These are phyloP conservation scores for Merodon equestris DNA, from an alignment of 2,888 invertebrate genomes.

Conservation along the genomic window DNA sequence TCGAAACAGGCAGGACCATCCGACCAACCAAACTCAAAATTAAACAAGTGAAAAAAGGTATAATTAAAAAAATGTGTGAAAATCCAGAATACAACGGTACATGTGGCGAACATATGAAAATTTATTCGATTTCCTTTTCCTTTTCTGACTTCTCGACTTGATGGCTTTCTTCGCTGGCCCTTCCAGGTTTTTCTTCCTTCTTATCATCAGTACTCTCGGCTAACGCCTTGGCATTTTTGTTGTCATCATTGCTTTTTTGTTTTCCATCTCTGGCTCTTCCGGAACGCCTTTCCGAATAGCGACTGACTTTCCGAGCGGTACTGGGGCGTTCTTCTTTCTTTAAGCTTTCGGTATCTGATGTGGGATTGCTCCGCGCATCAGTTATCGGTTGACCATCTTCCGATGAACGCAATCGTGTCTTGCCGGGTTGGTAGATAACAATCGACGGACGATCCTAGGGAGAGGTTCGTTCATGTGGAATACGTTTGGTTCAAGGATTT, in stretches of 20 bases:
- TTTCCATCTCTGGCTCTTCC: slow-evolving; percentile 69
- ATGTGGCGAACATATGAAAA: too few species aligned
- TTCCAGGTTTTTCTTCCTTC: too few species aligned
- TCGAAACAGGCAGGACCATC: too few species aligned
- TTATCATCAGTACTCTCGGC: too few species aligned
- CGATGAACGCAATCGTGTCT: slow-evolving; percentile 72
- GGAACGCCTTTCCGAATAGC: slow-evolving; percentile 74
- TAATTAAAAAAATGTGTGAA: too few species aligned
- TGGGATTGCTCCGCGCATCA: slow-evolving; percentile 71
- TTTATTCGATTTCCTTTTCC: too few species aligned
- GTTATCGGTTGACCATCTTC: slow-evolving; percentile 70
- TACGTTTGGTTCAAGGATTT: background rate
- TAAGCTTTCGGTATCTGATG: slow-evolving; percentile 72
- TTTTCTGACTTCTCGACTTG: too few species aligned
- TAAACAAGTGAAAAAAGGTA: too few species aligned
- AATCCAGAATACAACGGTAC: too few species aligned
- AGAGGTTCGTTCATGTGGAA: slow-evolving; percentile 8
- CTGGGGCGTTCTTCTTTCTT: slow-evolving; percentile 71
- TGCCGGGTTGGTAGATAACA: slow-evolving; percentile 93
- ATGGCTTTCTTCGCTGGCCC: too few species aligned
- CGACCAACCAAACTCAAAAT: too few species aligned
- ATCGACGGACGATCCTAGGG: slow-evolving; percentile 91
- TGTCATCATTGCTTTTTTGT: slow-evolving; percentile 27
- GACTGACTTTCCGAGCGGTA: slow-evolving; percentile 71
- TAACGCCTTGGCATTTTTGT: slow-evolving; percentile 13